Percentiles rank a stretch among this genome's conserved stretches.
Evolutionary conservation across 2,888 invertebrate genomes (phyloP).

Genomic region (Drosophila putrida): DNA sequence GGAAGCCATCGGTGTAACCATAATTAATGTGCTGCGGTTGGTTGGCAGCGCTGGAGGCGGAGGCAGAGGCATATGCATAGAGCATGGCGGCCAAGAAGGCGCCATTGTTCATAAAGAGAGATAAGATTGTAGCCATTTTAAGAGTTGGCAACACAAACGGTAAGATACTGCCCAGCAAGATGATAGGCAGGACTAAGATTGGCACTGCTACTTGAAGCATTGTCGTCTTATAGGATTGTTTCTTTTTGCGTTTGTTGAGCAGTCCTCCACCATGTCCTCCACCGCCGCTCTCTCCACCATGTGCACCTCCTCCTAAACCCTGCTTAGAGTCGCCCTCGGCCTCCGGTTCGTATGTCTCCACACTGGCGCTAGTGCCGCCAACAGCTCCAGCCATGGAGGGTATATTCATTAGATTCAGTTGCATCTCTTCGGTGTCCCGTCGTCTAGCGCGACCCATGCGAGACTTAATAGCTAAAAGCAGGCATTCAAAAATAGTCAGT

Average conservation of each 20-base stretch:
- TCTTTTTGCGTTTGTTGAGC: slow-evolving; percentile 68
- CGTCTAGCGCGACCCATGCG: slow-evolving; percentile 68
- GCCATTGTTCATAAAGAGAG: slow-evolving; percentile 89
- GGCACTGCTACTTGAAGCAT: slow-evolving; percentile 86
- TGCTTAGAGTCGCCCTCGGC: slow-evolving; percentile 73
- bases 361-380: slow-evolving; percentile 58
- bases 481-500: background rate
- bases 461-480: slow-evolving; percentile 49
- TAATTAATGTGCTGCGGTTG: slow-evolving; percentile 83
- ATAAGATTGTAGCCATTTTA: slow-evolving; percentile 88
- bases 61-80: slow-evolving; percentile 72
- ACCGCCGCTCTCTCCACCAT: slow-evolving; percentile 28
- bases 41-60: slow-evolving; percentile 71
- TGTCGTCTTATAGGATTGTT: slow-evolving; percentile 72
- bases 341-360: slow-evolving; percentile 69
- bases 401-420: slow-evolving; percentile 59
- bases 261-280: slow-evolving; percentile 28
- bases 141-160: slow-evolving; percentile 90
- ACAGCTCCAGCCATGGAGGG: slow-evolving; percentile 56
- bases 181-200: slow-evolving; percentile 88
- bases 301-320: slow-evolving; percentile 25
- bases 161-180: slow-evolving; percentile 89
- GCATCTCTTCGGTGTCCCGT: slow-evolving; percentile 66
- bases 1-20: slow-evolving; percentile 64
- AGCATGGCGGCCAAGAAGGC: slow-evolving; percentile 88